These are phyloP conservation scores for Corbicula japonica DNA, from an alignment of 2,888 invertebrate genomes.

Conservation along the genomic window DNA sequence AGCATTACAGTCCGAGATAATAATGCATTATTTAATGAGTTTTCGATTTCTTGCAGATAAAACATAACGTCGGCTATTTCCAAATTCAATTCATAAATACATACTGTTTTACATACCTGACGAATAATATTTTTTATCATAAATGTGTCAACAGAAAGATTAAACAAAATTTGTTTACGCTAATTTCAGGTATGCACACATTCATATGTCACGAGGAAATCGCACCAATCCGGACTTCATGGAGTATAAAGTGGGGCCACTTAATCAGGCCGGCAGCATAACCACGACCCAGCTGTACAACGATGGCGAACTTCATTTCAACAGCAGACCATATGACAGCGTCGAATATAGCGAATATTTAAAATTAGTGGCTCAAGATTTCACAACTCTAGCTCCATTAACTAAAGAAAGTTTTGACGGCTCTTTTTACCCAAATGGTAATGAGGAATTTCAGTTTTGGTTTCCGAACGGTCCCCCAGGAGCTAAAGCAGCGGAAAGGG, in stretches of 20 bases:
- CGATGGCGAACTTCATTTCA: conserved; percentile 53
- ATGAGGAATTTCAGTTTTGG: conserved; percentile 13
- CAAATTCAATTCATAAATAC: too few species aligned
- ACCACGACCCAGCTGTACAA: conserved; percentile 25
- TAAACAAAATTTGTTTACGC: too few species aligned
- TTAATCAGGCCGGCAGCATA: conserved; percentile 27
- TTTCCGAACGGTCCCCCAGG: conserved; percentile 33
- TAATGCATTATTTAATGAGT: too few species aligned
- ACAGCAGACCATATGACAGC: conserved; percentile 51
- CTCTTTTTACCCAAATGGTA: conserved; percentile 25
- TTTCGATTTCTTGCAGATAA: too few species aligned
- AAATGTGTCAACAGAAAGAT: too few species aligned
- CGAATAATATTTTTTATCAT: too few species aligned
- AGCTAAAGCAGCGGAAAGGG: conserved; percentile 27
- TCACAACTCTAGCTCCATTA: conserved; percentile 36
- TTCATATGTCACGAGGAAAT: conserved; percentile 52
- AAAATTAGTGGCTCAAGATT: conserved; percentile 12
- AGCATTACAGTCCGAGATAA: too few species aligned
- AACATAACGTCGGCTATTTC: too few species aligned
- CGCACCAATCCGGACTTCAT: conserved; percentile 48
- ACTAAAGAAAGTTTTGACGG: conserved; percentile 67
- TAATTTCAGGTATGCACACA: conserved; percentile 63
- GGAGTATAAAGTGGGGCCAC: conserved; percentile 66
- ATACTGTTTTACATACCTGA: too few species aligned
- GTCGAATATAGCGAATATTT: conserved; percentile 25